A percentile compares a stretch with the other conserved stretches of the same genome.
Conservation (phyloP, 2,888 invertebrate species). For the Pristionchus mayeri region DNA sequence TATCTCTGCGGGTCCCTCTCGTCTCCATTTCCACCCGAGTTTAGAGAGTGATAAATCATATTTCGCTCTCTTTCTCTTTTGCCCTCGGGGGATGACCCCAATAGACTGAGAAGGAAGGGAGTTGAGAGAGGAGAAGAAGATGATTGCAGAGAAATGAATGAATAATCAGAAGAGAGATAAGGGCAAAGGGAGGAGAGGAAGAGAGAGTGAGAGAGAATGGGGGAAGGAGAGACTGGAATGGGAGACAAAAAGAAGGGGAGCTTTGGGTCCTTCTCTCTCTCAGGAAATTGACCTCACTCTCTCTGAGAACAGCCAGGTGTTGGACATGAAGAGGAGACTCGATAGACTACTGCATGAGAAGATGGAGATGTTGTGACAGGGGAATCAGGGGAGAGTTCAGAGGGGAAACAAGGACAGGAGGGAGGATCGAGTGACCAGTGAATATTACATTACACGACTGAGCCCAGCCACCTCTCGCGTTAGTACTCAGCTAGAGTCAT, state of each 20-base stretch:
- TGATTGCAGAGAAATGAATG: slow-evolving; percentile 13
- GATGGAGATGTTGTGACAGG: neutral
- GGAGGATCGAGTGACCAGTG: slow-evolving; percentile 39
- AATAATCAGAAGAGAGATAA: slow-evolving; percentile 36
- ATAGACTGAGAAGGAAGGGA: neutral
- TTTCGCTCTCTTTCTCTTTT: slow-evolving; percentile 19
- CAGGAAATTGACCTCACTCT: slow-evolving; percentile 39
- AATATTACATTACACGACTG: neutral
- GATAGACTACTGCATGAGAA: slow-evolving; percentile 22
- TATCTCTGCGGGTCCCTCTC: neutral
- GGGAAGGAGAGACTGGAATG: neutral
- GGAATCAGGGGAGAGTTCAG: slow-evolving; percentile 19
- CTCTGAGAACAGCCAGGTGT: slow-evolving; percentile 16
- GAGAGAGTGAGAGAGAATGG: neutral
- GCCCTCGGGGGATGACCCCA: slow-evolving; percentile 19
- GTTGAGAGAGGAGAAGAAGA: neutral
- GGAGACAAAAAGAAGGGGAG: neutral
- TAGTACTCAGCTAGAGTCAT: neutral
- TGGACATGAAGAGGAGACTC: neutral
- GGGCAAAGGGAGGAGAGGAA: neutral
- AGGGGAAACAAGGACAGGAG: neutral
- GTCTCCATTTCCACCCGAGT: slow-evolving; percentile 21
- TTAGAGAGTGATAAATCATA: slow-evolving; percentile 37
- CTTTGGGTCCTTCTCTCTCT: slow-evolving; percentile 31
- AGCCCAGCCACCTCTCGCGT: neutral